Evolutionary conservation across 1,140 invertebrate genomes (phyloP).

Genomic region (Pseudomyrmex sp.): DNA sequence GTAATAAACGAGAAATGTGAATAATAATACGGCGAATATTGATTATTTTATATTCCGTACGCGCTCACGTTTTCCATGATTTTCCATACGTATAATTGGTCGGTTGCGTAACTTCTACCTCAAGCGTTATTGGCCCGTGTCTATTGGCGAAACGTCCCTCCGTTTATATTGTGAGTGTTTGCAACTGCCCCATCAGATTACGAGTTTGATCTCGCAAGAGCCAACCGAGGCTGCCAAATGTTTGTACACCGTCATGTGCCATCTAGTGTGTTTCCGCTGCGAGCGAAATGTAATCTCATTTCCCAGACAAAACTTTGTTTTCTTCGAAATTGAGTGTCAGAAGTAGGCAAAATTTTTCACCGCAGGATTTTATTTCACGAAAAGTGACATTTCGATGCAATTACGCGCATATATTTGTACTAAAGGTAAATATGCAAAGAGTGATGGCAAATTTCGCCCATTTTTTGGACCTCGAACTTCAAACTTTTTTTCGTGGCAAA

Average conservation of each 20-base stretch:
- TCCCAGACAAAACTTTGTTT: conserved; percentile 62
- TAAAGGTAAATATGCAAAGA: too few species aligned
- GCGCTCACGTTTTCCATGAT: not conserved
- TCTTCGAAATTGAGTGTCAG: conserved; percentile 59
- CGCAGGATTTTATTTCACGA: not conserved
- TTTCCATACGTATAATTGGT: conserved; percentile 22
- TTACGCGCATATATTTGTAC: too few species aligned
- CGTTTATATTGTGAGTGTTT: conserved; percentile 45
- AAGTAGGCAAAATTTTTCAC: conserved; percentile 20
- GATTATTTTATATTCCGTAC: not conserved
- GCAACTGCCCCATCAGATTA: conserved; percentile 69
- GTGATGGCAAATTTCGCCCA: too few species aligned
- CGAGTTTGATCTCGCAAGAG: conserved; percentile 69
- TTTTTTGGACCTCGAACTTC: too few species aligned
- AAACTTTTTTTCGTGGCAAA: too few species aligned
- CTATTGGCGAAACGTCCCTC: conserved; percentile 51
- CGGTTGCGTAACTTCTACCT: conserved; percentile 34
- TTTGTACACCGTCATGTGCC: conserved; percentile 45
- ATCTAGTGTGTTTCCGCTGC: conserved; percentile 34
- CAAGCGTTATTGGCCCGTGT: conserved; percentile 29
- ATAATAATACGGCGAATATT: not conserved
- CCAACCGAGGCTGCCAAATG: conserved; percentile 68
- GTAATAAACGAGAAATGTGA: not conserved
- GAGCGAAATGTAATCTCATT: conserved; percentile 59
- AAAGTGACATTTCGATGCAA: not conserved